A percentile compares a stretch with the other conserved stretches of the same genome.
Evolutionary conservation across 2,797 vertebrate genomes (phyloP).

Genomic region (Geotria australis): DNA sequence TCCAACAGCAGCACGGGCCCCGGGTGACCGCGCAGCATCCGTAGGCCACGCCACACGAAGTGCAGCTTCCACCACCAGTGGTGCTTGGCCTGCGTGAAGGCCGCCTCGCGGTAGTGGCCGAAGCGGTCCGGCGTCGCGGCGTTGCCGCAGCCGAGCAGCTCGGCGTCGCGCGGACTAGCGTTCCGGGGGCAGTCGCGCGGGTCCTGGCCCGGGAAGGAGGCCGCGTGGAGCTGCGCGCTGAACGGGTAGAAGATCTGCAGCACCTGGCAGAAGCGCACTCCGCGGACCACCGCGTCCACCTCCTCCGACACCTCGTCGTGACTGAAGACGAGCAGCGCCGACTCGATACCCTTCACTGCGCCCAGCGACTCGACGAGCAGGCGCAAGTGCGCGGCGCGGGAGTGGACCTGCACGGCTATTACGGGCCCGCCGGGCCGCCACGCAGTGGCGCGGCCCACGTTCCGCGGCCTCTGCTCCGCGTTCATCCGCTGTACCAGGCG

Average conservation of each 20-base stretch:
- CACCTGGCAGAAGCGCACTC: slow-evolving; percentile 65
- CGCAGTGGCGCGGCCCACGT: too few species aligned
- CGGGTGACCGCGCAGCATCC: slow-evolving; percentile 26
- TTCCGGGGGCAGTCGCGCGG: slow-evolving; percentile 72
- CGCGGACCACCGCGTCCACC: slow-evolving; percentile 47
- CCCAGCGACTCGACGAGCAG: slow-evolving; percentile 51
- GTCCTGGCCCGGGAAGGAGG: slow-evolving; percentile 74
- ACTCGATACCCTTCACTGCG: slow-evolving; percentile 29
- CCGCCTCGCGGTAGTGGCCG: slow-evolving; percentile 81
- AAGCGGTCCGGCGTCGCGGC: slow-evolving; percentile 82
- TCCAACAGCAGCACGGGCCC: slow-evolving; percentile 59
- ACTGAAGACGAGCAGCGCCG: slow-evolving; percentile 65
- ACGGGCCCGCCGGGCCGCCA: slow-evolving; percentile 6
- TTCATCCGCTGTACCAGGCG: too few species aligned
- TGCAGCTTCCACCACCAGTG: slow-evolving; percentile 99
- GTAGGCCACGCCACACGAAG: slow-evolving; percentile 77
- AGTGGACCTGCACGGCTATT: slow-evolving; percentile 66
- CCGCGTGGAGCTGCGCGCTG: slow-evolving; percentile 75
- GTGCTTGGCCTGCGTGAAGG: slow-evolving; percentile 88
- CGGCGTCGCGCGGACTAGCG: slow-evolving; percentile 40
- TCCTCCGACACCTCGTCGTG: slow-evolving; percentile 79
- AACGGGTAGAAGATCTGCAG: slow-evolving; percentile 95
- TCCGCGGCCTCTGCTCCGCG: too few species aligned
- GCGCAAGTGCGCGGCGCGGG: slow-evolving; percentile 52
- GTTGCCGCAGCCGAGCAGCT: slow-evolving; percentile 62